Conservation (phyloP, 2,888 invertebrate species). For the Agrochola lota region DNA sequence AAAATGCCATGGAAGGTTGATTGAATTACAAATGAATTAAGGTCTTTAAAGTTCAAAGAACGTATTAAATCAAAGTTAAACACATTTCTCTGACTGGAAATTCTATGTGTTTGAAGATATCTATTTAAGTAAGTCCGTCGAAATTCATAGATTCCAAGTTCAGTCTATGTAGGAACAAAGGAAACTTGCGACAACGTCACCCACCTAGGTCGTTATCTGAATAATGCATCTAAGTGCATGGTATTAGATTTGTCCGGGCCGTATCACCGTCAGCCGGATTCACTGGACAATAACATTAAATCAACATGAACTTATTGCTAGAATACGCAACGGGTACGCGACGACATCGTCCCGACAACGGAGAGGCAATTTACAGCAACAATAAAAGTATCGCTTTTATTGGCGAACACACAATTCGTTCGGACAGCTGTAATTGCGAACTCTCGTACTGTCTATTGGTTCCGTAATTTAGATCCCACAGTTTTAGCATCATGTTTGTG, state of each 20-base stretch:
- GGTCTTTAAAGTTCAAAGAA: conserved; percentile 4
- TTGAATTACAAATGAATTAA: background rate
- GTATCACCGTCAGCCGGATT: conserved; percentile 65
- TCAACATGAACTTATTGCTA: conserved; percentile 81
- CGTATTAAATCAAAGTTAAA: conserved; percentile 1
- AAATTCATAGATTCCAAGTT: conserved; percentile 14
- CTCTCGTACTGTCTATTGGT: conserved; percentile 86
- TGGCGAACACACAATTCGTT: conserved; percentile 88
- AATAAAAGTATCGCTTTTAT: conserved; percentile 89
- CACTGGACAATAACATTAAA: conserved; percentile 81
- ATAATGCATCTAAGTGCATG: conserved; percentile 58
- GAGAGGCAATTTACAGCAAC: conserved; percentile 84
- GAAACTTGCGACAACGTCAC: background rate
- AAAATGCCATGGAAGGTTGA: conserved; percentile 1
- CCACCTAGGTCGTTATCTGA: conserved; percentile 33
- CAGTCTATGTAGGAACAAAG: conserved; percentile 27
- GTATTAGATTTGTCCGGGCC: conserved; percentile 36
- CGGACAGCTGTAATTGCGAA: conserved; percentile 89
- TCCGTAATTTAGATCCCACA: conserved; percentile 86
- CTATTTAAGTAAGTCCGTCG: background rate
- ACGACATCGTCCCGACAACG: conserved; percentile 80
- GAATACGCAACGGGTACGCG: conserved; percentile 78
- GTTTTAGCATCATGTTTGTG: conserved; percentile 81
- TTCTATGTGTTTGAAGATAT: background rate
- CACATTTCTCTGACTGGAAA: background rate